A percentile compares a stretch with the other conserved stretches of the same genome.
Evolutionary conservation across 2,888 invertebrate species (phyloP).

Genomic region (Xiphydria camelus): DNA sequence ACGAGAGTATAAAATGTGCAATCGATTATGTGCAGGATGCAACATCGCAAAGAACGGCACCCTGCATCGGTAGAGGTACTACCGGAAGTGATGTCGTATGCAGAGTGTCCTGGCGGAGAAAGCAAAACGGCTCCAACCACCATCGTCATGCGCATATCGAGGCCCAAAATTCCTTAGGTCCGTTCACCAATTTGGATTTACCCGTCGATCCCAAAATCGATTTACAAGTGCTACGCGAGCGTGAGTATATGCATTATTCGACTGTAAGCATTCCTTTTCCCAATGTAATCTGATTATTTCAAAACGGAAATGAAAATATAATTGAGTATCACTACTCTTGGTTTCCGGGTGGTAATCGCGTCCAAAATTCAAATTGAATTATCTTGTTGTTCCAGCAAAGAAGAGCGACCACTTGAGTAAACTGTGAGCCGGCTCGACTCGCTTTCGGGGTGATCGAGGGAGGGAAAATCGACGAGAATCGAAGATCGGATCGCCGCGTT

Average conservation of each 20-base stretch:
- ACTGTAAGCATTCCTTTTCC: not conserved
- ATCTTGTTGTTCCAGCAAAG: not conserved
- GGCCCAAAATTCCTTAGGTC: conserved; percentile 5
- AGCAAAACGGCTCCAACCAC: conserved; percentile 9
- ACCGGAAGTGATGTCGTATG: conserved; percentile 22
- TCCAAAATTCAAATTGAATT: not conserved
- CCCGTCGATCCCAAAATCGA: conserved; percentile 8
- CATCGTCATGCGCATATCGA: conserved; percentile 3
- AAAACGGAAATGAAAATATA: not conserved
- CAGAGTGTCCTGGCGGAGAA: conserved; percentile 23
- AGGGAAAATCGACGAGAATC: too few relatives aligned
- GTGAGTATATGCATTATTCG: not conserved
- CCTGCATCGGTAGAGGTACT: conserved; percentile 23
- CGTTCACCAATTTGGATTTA: conserved; percentile 13
- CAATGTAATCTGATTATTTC: not conserved
- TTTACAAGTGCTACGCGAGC: not conserved
- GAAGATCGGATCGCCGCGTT: too few relatives aligned
- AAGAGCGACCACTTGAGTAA: too few relatives aligned
- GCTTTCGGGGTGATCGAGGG: too few relatives aligned
- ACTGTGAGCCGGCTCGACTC: too few relatives aligned
- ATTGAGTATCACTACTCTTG: too few relatives aligned
- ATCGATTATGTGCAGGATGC: conserved; percentile 20
- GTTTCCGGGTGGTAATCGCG: too few relatives aligned
- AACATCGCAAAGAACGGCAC: conserved; percentile 18
- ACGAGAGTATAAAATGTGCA: too few relatives aligned